A percentile compares a stretch with the other conserved stretches of the same genome.
Evolutionary conservation across 64 coral and sea anemone genomes (phyloP).

Genomic region (Dendrophyllia cribrosa): DNA sequence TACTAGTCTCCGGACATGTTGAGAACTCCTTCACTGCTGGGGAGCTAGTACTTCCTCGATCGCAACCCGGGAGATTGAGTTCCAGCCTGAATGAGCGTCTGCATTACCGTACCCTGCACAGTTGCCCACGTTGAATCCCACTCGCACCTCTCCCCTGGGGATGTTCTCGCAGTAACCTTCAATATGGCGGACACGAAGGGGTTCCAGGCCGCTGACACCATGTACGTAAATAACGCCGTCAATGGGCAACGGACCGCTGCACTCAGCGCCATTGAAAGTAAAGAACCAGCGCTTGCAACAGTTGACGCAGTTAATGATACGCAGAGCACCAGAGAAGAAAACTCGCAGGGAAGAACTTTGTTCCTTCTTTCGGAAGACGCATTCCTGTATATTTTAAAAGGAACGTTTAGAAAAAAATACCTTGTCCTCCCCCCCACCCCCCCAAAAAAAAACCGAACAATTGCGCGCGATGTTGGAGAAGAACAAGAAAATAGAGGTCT

Average conservation of each 20-base stretch:
- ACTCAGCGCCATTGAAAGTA: constrained; percentile 48
- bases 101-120: constrained; percentile 42
- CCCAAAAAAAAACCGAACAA: no score
- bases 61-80: constrained; percentile 16
- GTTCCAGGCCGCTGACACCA: background rate
- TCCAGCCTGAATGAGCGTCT: constrained; percentile 43
- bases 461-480: no score
- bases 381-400: background rate
- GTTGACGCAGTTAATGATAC: background rate
- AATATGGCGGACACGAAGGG: constrained; percentile 50
- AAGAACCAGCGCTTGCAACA: constrained; percentile 70
- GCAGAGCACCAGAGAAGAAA: background rate
- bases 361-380: constrained; percentile 29
- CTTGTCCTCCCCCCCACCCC: no score
- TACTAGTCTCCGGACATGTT: no score
- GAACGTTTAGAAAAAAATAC: background rate
- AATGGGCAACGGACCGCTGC: constrained; percentile 11
- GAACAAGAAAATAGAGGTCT: no score
- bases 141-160: constrained; percentile 23
- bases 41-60: constrained; percentile 30
- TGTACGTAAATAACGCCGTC: constrained; percentile 10
- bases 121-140: constrained; percentile 61
- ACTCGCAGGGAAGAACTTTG: background rate
- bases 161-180: constrained; percentile 56
- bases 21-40: constrained; percentile 1